Evolutionary conservation across 2,113 vertebrate genomes (phyloP).

Genomic region (Myrmophylax atrothorax): DNA sequence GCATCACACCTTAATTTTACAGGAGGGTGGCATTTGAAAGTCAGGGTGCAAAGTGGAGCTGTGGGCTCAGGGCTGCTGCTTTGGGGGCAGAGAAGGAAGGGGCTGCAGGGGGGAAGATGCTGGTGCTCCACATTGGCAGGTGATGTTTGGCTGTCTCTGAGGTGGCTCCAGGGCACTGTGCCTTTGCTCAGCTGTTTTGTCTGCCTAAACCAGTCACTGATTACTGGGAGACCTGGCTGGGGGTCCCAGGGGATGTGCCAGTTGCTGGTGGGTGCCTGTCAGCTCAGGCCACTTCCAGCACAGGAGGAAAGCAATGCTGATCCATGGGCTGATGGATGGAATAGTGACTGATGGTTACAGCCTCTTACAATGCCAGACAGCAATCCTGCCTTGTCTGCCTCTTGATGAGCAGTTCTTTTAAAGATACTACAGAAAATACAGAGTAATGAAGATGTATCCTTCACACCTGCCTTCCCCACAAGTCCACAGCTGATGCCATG

Average conservation of each 20-base stretch:
- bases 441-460: background rate
- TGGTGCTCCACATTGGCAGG: background rate
- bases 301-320: background rate
- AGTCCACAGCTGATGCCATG: background rate
- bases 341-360: background rate
- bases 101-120: background rate
- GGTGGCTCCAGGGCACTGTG: background rate
- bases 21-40: background rate
- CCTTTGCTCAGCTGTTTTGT: background rate
- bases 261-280: background rate
- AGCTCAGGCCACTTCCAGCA: background rate
- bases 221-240: background rate
- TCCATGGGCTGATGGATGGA: background rate
- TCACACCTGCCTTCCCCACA: background rate
- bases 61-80: fast-evolving
- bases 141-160: background rate
- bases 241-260: background rate
- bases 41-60: background rate
- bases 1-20: background rate
- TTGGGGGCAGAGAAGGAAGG: background rate
- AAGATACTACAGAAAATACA: background rate
- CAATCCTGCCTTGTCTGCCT: background rate
- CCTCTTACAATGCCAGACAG: background rate
- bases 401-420: background rate
- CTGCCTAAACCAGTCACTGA: background rate